Base-by-base conservation (phyloP, 2,797 vertebrate genomes). In the Chrosomus eos region DNA sequence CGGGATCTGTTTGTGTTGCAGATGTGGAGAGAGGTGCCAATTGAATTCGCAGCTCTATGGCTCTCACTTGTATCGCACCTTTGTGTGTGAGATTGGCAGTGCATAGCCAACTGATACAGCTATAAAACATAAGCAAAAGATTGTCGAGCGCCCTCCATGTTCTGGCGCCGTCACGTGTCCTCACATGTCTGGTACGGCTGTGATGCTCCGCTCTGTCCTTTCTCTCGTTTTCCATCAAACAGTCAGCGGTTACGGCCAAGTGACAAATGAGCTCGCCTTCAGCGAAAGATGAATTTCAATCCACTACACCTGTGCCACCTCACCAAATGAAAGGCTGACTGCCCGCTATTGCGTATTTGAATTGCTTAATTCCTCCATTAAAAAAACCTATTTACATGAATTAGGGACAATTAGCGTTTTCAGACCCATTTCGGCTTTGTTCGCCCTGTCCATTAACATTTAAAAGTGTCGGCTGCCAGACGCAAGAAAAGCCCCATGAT, bases 401-500 rank as follows among this genome's bases (percentile, higher is more conserved):
- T 95, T 95, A 95, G 93, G 91, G 93, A 95, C 93, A 96, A 96
- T 96, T 95, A 95, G 93, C 94, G 95, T 95, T 95, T 96, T 95
- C 93, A 95, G 93, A 93, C 92, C 94, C 93, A 95, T 94, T 95
- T 95, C 94, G 93, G 94, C 94, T 96, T 96, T 96, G 95, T 94
- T 95, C 95, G 92, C 92, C 93, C 90, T 90, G 92, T 93, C 95
- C 95, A 96, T 97, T 97, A 96, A 95, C 95, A 94, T 96, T 97
- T 96, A 94, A 96, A 97, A 97, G 95, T 97, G 95, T 96, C 93
- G 95, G 94, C 95, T 96, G 95, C 94, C 95, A 96, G 96, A 95
- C 93, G 92, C 92, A 94, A 96, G 95, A 95, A 96, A 93, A 92
- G 71, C 92, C 89, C 92, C 87, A 89, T 94, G 93, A 94, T 96